Evolutionary conservation across 2,797 vertebrate species (phyloP).

Genomic region (Artibeus jamaicensis): DNA sequence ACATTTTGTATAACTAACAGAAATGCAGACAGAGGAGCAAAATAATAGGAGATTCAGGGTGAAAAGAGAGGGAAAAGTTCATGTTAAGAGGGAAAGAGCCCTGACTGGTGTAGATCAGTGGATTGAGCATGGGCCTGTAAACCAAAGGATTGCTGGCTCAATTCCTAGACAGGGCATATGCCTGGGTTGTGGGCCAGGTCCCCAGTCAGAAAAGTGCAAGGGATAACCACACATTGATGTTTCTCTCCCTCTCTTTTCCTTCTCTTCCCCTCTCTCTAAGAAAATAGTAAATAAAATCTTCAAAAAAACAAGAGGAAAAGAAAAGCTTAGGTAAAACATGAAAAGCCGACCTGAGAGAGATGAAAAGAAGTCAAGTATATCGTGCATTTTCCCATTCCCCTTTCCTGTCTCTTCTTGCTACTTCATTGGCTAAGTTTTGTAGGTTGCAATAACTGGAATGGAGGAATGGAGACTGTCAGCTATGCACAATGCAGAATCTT

Average conservation of each 20-base stretch:
- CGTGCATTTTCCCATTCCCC: background rate
- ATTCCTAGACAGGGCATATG: too few relatives aligned
- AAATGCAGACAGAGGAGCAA: background rate
- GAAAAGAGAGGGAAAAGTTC: background rate
- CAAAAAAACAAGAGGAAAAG: background rate
- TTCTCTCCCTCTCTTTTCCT: too few relatives aligned
- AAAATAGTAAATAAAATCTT: too few relatives aligned
- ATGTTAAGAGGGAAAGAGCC: background rate
- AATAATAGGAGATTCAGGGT: background rate
- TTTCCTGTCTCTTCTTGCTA: conserved; percentile 37
- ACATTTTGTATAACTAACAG: background rate
- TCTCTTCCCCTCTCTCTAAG: too few relatives aligned
- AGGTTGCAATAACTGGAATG: conserved; percentile 61
- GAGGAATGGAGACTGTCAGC: conserved; percentile 77
- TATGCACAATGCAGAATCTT: conserved; percentile 78
- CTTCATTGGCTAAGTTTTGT: conserved; percentile 45
- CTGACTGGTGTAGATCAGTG: too few relatives aligned
- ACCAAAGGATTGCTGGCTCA: too few relatives aligned
- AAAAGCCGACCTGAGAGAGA: background rate
- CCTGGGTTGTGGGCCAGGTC: too few relatives aligned
- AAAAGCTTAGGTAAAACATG: background rate
- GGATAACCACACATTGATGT: too few relatives aligned
- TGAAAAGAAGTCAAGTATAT: conserved; percentile 10
- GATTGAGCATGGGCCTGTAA: too few relatives aligned
- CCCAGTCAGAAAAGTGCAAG: too few relatives aligned